phyloP scores from a whole-genome alignment of 2,888 invertebrate species.

The Cylloceria caligata region DNA sequence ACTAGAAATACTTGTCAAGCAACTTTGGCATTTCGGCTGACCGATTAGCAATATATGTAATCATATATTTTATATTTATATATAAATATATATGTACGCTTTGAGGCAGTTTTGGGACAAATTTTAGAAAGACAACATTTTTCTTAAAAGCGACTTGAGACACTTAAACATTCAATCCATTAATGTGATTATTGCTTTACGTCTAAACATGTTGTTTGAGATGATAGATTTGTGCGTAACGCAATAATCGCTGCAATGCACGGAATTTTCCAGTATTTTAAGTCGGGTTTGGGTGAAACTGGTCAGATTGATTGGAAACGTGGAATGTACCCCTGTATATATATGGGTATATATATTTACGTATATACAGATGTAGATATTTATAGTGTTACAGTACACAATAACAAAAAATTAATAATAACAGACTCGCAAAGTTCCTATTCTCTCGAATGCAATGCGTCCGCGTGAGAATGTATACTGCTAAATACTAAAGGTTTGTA shows the following conservation, averaged over 20 bases:
- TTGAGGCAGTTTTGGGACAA: background rate
- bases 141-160: background rate
- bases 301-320: background rate
- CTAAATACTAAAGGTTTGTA: constrained; percentile 70
- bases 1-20: constrained; percentile 62
- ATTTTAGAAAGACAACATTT: background rate
- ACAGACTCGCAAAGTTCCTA: constrained; percentile 50
- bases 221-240: background rate
- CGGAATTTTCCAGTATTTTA: background rate
- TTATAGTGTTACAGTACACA: background rate
- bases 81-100: background rate
- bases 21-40: constrained; percentile 54
- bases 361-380: constrained; percentile 6
- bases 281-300: background rate
- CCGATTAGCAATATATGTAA: constrained; percentile 32
- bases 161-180: background rate
- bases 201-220: background rate
- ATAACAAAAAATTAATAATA: constrained; percentile 51
- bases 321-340: background rate
- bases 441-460: constrained; percentile 49
- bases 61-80: background rate
- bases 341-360: background rate
- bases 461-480: constrained; percentile 60
- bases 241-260: background rate
- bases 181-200: background rate